These are phyloP conservation scores for Mactromeris polynyma DNA, from an alignment of 2,888 invertebrate species.

Conservation along the genomic window DNA sequence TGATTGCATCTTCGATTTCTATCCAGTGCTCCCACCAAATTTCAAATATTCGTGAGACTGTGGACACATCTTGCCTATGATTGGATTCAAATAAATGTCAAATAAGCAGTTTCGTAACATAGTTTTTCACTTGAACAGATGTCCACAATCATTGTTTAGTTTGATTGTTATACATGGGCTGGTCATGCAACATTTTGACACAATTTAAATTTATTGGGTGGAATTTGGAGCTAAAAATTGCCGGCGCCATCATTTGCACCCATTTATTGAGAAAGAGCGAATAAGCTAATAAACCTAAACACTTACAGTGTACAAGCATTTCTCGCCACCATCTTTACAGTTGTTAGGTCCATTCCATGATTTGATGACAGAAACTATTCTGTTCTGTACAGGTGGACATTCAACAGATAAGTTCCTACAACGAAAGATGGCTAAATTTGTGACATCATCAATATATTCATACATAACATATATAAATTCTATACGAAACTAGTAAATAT, in stretches of 20 bases:
- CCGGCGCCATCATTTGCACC: neutral
- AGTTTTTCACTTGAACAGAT: too few species aligned
- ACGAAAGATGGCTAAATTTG: neutral
- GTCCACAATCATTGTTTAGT: neutral
- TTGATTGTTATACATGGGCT: neutral
- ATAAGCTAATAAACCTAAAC: too few species aligned
- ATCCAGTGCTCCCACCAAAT: too few species aligned
- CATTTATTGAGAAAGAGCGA: too few species aligned
- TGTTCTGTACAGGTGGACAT: conserved; percentile 25
- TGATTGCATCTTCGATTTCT: too few species aligned
- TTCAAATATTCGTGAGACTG: too few species aligned
- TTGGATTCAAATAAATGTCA: too few species aligned
- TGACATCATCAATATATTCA: neutral
- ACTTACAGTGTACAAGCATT: conserved; percentile 80
- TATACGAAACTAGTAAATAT: neutral
- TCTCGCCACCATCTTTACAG: conserved; percentile 80
- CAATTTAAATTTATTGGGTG: neutral
- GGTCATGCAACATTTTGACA: neutral
- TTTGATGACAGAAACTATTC: conserved; percentile 28
- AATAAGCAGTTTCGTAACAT: too few species aligned
- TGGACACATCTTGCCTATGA: too few species aligned
- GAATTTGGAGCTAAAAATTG: neutral
- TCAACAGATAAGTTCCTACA: conserved; percentile 46
- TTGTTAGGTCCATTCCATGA: conserved; percentile 72
- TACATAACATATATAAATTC: neutral